These are phyloP conservation scores for Chironomus riparius DNA, from an alignment of 2,888 invertebrate species.

Conservation along the genomic window DNA sequence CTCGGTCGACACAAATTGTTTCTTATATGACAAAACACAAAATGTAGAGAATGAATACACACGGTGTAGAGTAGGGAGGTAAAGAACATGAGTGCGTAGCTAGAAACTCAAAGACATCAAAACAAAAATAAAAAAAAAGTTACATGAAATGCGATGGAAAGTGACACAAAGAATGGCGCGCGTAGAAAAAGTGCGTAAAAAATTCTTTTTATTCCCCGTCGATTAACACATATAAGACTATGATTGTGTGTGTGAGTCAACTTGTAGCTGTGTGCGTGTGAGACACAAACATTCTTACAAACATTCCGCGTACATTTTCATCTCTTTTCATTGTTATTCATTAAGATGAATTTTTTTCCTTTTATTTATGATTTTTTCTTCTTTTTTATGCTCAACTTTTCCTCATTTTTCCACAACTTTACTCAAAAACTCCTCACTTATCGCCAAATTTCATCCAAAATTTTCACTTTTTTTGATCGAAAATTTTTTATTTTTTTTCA, in stretches of 20 bases:
- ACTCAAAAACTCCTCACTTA: not conserved
- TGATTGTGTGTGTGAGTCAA: too few species aligned
- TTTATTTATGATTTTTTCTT: not conserved
- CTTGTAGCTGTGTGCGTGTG: not conserved
- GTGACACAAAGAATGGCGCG: not conserved
- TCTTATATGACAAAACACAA: too few species aligned
- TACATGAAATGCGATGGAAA: not conserved
- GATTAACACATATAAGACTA: too few species aligned
- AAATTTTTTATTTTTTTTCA: not conserved
- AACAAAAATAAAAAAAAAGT: too few species aligned
- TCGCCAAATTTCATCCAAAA: not conserved
- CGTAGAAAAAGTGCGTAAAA: not conserved
- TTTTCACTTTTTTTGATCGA: not conserved
- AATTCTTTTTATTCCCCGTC: not conserved
- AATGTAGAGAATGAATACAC: too few species aligned
- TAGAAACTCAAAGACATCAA: too few species aligned
- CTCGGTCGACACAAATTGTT: too few species aligned
- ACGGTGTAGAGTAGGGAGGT: too few species aligned
- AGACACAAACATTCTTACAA: not conserved
- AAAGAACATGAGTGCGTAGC: too few species aligned
- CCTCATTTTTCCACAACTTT: not conserved
- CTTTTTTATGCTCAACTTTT: not conserved
- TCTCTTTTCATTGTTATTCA: not conserved
- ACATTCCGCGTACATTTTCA: not conserved
- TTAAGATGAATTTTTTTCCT: not conserved